Base-by-base conservation (phyloP, 2,888 invertebrate genomes). In the Pharmacophagus antenor region DNA sequence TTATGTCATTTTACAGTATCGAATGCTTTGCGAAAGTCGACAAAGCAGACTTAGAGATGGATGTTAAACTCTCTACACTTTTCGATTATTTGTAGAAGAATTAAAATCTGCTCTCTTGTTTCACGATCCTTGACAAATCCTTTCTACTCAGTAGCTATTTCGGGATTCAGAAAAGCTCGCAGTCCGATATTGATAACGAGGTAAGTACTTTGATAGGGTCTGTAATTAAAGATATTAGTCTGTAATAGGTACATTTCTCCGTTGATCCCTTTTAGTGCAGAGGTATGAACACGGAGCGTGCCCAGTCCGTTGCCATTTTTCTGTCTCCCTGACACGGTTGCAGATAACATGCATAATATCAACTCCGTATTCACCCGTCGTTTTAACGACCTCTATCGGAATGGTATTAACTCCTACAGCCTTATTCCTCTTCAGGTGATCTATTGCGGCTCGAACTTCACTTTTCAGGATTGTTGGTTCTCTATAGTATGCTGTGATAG, bases 261-360 rank as follows among this genome's bases (percentile, higher is more conserved):
- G 58, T 54, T 15, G 54, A 57, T 10, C 31, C 41, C 23, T 58
- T 58, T 23, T 53, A 52, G 58, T 50, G 59, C 21, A 59, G 18
- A 1, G 60, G 51, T 22, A 54, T 44, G 23, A 57, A 57, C 22
- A 51, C 47, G 0, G 67, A 62, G 4, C 66, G 59, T 1, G 62
- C 8, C 67, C 67, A 67, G 10, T 66, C 64, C 3, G 17, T 1
- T 0, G 67, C 67, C 68, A 68, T 8, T 5, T 27, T 1, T 63
- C 63, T 8, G 67, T 60, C 1, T 15, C 56, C 66, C 64, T 67
- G 41, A 66, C 59, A n/a, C 53, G 57, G 15, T 57, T 62, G 31
- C 66, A 67, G 6, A 65, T 47, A 2, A 12, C 48, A 17, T 55
- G 46, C 6, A 46, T 18, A 12, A 20, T 6, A 7, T 46, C 6